A percentile compares a stretch with the other conserved stretches of the same genome.
Evolutionary conservation across 2,113 vertebrate genomes (phyloP).

Genomic region (Istiophorus platypterus): DNA sequence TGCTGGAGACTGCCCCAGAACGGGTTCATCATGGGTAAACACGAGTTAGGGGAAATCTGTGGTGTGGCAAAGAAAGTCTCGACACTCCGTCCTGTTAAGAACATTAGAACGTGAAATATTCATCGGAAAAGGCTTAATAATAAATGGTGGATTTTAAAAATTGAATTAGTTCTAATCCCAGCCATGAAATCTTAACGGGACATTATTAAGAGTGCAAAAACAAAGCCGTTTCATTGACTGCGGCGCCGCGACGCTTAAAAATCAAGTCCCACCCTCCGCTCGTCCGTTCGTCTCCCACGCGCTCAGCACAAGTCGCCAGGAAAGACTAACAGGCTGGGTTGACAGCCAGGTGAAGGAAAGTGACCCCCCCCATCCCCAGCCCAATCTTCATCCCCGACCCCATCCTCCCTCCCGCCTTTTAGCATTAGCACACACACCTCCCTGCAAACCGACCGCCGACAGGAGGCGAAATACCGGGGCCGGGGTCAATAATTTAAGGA

Average conservation of each 20-base stretch:
- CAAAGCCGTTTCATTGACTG: slow-evolving; percentile 72
- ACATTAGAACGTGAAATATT: slow-evolving; percentile 82
- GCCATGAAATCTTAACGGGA: slow-evolving; percentile 77
- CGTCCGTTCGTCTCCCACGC: slow-evolving; percentile 30
- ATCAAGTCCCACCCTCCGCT: slow-evolving; percentile 40
- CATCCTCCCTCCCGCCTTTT: slow-evolving; percentile 46
- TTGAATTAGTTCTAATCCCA: slow-evolving; percentile 76
- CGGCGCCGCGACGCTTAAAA: slow-evolving; percentile 40
- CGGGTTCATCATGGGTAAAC: slow-evolving; percentile 48
- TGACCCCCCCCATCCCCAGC: slow-evolving; percentile 14
- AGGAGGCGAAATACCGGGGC: slow-evolving; percentile 53
- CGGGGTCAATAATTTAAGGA: slow-evolving; percentile 84
- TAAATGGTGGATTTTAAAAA: slow-evolving; percentile 81
- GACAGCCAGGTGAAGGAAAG: slow-evolving; percentile 67
- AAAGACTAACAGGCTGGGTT: slow-evolving; percentile 61
- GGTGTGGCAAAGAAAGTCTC: slow-evolving; percentile 60
- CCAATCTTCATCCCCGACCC: too few species aligned
- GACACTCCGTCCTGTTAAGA: slow-evolving; percentile 69
- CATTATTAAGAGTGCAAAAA: slow-evolving; percentile 77
- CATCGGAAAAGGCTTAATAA: slow-evolving; percentile 81
- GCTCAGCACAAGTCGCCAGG: slow-evolving; percentile 43
- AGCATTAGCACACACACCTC: slow-evolving; percentile 54
- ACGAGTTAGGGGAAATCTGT: slow-evolving; percentile 56
- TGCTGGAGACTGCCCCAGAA: background rate
- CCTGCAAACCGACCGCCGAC: slow-evolving; percentile 72